Evolutionary conservation across 2,797 vertebrate species (phyloP), one percentile per base, ranked within the genome.

Genomic region (Odontamblyopus lacepedii): DNA sequence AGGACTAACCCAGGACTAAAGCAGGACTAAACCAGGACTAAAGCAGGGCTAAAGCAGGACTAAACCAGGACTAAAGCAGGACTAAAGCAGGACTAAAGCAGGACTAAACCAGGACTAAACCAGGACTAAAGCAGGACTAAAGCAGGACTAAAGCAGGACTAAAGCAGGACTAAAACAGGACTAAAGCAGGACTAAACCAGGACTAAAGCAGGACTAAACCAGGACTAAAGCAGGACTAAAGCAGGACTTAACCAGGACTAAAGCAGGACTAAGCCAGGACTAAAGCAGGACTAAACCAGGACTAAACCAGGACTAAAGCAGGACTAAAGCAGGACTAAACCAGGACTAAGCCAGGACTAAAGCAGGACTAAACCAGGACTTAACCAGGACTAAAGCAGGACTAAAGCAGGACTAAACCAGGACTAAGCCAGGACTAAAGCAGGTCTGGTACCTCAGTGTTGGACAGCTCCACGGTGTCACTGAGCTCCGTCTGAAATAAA

Each of bases 401-500:
- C 56, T 59, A 59, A 59, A 59, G 7, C 57, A 60, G 11, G 57
- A 12, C 57, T 29, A 2, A 29, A 60, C 12, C 27, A 30, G 57
- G 13, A 13, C 26, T 30, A 60, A 60, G 11, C 57, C 18, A 63
- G 27, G 59, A 61, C 59, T 61, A 61, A 61, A 61, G 12, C 41
- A 16, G 23, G 50, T 38, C 5, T 27, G 11, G 44, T 92, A 99
- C 97, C 97, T 98, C 97, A 0, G 97, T 97, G 78, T 95, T 95
- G 1, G 96, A 97, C 74, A 97, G 94, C 3, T 96, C 88, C 0
- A 93, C 95, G 0, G 96, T 97, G 68, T 98, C 97, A 2, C 96
- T 98, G 85, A 95, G 92, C 86, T 99, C 97, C 5, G 96, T 98
- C 97, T 98, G 16, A 63, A 80, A 15, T 71, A 19, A 8, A 61